Evolutionary conservation across 2,113 vertebrate species (phyloP), one percentile per base, ranked within the genome.

Genomic region (Trachemys scripta): DNA sequence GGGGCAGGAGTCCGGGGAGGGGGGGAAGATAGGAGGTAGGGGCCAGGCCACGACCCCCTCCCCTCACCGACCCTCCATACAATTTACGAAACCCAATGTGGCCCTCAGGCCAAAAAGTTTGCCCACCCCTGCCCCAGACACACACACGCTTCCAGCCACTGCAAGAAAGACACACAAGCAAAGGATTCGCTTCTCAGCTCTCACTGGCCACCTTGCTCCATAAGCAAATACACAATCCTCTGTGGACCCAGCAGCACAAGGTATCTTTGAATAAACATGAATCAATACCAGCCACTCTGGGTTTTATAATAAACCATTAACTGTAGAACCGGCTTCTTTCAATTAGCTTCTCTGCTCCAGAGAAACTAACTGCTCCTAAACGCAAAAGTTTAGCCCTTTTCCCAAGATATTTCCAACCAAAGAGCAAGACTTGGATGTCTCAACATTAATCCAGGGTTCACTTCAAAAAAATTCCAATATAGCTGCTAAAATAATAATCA

Each of bases 181-280:
- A 35, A 96, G 76, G 35, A 84, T 59, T 10, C 0, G 1, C 59
- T 87, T 85, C 88, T 88, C 78, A 75, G 25, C 14, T 92, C n/a
- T 95, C 54, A 81, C 2, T 1, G 42, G 65, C 42, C 59, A 59
- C 69, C 31, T 79, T 82, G 76, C 92, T 78, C 78, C 91, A 95
- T n/a, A 95, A 95, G 91, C 75, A 96, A 95, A 94, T 16, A 96
- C 1, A 54, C 10, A 0, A 80, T 96, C 94, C 95, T 82, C 56
- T 93, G 89, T 95, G 27, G 59, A 89, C 90, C 84, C 54, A 90
- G 78, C 72, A 5, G 24, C 69, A 56, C 5, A 72, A 90, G 76
- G 59, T 95, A 89, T 87, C 95, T 93, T 3, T 93, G 42, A 62
- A 29, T 84, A 92, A 49, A 45, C 13, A 89, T 50, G 62, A 51